A percentile compares a stretch with the other conserved stretches of the same genome.
These are phyloP conservation scores for Oscheius sp. DNA, from an alignment of 2,888 invertebrate genomes.

Conservation along the genomic window DNA sequence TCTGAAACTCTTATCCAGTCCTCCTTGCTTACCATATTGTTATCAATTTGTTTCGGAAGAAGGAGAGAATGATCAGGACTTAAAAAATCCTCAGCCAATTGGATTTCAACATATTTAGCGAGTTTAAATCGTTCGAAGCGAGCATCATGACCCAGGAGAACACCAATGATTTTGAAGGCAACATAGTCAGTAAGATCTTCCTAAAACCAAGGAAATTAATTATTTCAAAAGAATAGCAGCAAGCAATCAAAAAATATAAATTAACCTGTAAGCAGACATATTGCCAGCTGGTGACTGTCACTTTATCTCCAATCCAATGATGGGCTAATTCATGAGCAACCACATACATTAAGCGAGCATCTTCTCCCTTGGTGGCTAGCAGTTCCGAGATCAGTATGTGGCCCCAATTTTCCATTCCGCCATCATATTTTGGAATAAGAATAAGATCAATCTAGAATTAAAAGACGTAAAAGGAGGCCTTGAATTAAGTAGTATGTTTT, in stretches of 20 bases:
- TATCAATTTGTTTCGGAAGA: slow-evolving; percentile 47
- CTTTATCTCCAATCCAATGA: slow-evolving; percentile 58
- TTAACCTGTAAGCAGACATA: slow-evolving; percentile 52
- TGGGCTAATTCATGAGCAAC: slow-evolving; percentile 56
- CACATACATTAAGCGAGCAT: slow-evolving; percentile 53
- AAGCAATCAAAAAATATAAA: not conserved
- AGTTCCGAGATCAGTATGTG: slow-evolving; percentile 48
- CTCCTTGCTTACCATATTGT: slow-evolving; percentile 37
- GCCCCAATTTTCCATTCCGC: slow-evolving; percentile 61
- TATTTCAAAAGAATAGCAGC: not conserved
- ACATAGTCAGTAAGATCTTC: slow-evolving; percentile 56
- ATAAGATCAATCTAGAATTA: slow-evolving; percentile 50
- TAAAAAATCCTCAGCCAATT: slow-evolving; percentile 64
- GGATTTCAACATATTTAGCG: slow-evolving; percentile 63
- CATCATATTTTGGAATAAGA: slow-evolving; percentile 52
- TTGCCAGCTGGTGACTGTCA: slow-evolving; percentile 49
- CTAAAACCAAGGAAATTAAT: slow-evolving; percentile 29
- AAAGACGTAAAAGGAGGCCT: too few species aligned
- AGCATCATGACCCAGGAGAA: slow-evolving; percentile 41
- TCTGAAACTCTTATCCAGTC: slow-evolving; percentile 40
- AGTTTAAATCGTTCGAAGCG: slow-evolving; percentile 45
- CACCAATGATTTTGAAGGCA: slow-evolving; percentile 47
- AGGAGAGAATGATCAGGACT: slow-evolving; percentile 54
- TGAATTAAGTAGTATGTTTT: too few species aligned
- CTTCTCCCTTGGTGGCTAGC: slow-evolving; percentile 43